These are phyloP conservation scores for Archocentrus centrarchus DNA, from an alignment of 2,113 vertebrate species.

Conservation along the genomic window DNA sequence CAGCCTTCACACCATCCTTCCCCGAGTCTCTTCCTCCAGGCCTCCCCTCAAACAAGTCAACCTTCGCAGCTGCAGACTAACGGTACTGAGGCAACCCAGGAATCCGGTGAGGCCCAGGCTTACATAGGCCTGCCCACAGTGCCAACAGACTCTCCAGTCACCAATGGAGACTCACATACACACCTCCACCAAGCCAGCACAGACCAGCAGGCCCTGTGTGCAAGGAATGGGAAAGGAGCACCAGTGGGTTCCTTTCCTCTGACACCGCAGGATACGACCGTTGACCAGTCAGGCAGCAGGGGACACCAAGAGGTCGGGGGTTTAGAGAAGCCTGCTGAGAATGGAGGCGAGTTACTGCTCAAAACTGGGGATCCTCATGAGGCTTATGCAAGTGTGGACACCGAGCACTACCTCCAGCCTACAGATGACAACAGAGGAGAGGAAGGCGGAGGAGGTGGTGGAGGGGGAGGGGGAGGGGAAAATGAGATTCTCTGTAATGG, in stretches of 20 bases:
- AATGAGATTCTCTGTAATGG: conserved; percentile 83
- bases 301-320: conserved; percentile 75
- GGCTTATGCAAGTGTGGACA: conserved; percentile 81
- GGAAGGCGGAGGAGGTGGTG: conserved; percentile 50
- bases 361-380: conserved; percentile 89
- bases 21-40: conserved; percentile 95
- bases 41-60: conserved; percentile 85
- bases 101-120: conserved; percentile 67
- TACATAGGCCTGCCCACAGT: conserved; percentile 79
- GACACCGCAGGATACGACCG: conserved; percentile 47
- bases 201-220: conserved; percentile 83
- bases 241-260: conserved; percentile 61
- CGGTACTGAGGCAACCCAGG: conserved; percentile 62
- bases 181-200: conserved; percentile 74
- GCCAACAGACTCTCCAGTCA: conserved; percentile 86
- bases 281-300: conserved; percentile 66
- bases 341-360: conserved; percentile 86
- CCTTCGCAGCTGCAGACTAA: conserved; percentile 70
- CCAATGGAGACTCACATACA: conserved; percentile 75
- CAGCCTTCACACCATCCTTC: conserved; percentile 91
- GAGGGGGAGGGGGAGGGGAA: conserved; percentile 48
- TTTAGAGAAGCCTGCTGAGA: conserved; percentile 76
- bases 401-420: conserved; percentile 92
- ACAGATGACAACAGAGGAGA: conserved; percentile 61
- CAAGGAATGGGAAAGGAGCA: conserved; percentile 82